A percentile compares a stretch with the other conserved stretches of the same genome.
phyloP scores from a whole-genome alignment of 2,797 vertebrate genomes.

The Darevskia nairensis region DNA sequence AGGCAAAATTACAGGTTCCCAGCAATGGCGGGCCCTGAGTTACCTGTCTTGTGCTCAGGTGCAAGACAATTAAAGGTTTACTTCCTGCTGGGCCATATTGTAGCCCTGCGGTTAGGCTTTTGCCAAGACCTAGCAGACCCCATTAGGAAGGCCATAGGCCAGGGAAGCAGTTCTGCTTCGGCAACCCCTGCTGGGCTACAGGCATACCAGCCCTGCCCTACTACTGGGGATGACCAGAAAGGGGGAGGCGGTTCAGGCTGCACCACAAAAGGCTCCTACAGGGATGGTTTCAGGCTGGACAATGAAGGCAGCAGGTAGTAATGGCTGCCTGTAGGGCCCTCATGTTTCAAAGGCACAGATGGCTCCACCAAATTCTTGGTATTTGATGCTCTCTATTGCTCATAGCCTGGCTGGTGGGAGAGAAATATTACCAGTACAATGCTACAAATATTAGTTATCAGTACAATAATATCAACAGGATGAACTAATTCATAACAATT shows the following conservation, averaged over 20 bases:
- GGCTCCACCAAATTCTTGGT: constrained; percentile 5
- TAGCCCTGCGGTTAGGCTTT: constrained; percentile 15
- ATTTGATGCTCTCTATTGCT: neutral
- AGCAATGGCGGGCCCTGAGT: neutral
- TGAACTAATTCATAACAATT: neutral
- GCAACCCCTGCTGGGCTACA: neutral
- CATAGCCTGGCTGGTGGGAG: neutral
- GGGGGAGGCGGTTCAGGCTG: neutral
- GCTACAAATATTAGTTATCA: neutral
- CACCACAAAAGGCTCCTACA: constrained; percentile 28
- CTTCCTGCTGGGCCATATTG: constrained; percentile 14
- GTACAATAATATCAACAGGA: neutral
- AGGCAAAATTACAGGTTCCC: constrained; percentile 44
- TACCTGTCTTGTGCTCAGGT: constrained; percentile 34
- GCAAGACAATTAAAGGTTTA: constrained; percentile 21
- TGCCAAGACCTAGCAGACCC: neutral
- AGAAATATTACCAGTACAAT: neutral
- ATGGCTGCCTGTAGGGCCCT: constrained; percentile 14
- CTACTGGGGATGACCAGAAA: neutral
- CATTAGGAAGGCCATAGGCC: neutral
- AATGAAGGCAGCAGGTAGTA: constrained; percentile 33
- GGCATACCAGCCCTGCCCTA: neutral
- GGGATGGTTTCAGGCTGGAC: neutral
- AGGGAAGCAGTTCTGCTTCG: neutral
- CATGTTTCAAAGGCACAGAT: constrained; percentile 31